These are phyloP conservation scores for Drosophila ochracea DNA, from an alignment of 2,888 invertebrate species.

Conservation along the genomic window DNA sequence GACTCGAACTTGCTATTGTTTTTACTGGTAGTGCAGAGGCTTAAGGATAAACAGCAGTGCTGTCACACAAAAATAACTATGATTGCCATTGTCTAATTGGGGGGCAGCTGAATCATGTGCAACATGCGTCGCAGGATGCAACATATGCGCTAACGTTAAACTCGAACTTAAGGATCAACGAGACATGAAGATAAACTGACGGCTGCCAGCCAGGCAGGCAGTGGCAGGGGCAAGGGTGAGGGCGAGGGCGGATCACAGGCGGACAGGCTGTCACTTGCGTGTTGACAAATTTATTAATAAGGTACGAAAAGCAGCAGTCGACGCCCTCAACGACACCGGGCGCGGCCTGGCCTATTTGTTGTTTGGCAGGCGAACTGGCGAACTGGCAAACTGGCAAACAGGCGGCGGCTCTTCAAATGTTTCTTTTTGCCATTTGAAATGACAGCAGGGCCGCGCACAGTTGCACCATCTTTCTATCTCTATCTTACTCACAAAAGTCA, in stretches of 20 bases:
- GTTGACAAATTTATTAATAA: constrained; percentile 85
- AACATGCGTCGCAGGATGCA: constrained; percentile 56
- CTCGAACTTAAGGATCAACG: constrained; percentile 67
- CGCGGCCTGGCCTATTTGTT: constrained; percentile 75
- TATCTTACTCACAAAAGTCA: constrained; percentile 11
- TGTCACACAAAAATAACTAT: constrained; percentile 23
- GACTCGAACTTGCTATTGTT: background rate
- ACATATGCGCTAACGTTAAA: constrained; percentile 71
- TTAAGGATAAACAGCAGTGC: constrained; percentile 1
- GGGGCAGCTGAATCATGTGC: constrained; percentile 59
- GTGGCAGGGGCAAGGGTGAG: constrained; percentile 30
- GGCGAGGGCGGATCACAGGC: constrained; percentile 61
- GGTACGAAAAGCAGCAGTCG: constrained; percentile 77
- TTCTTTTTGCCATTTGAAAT: constrained; percentile 67
- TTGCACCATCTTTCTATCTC: constrained; percentile 56
- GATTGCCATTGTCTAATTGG: constrained; percentile 58
- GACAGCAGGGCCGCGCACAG: constrained; percentile 56
- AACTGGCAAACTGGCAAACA: background rate
- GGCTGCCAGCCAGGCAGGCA: constrained; percentile 18
- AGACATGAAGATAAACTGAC: constrained; percentile 59
- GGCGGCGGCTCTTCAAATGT: constrained; percentile 79
- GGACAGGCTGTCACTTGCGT: constrained; percentile 82
- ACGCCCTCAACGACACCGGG: constrained; percentile 73
- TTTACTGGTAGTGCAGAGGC: background rate
- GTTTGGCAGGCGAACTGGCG: constrained; percentile 31